Conservation (phyloP, 2,113 vertebrate species). For the Rhinopomastus cyanomelas region DNA sequence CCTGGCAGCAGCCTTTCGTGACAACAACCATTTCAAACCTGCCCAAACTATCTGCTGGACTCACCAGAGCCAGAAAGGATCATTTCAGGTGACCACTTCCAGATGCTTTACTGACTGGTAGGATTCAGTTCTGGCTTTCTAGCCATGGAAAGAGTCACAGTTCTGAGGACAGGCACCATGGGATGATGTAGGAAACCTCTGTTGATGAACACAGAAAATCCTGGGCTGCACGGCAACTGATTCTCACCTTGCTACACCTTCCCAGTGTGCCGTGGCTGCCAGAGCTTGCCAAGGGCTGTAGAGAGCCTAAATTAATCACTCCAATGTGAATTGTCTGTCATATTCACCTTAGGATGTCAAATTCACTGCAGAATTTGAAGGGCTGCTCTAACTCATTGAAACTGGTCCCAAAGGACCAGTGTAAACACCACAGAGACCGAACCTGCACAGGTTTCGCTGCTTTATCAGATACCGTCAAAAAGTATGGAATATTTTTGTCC, state of each 20-base stretch:
- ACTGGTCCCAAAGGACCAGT: no score
- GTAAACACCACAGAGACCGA: neutral
- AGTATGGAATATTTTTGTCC: neutral
- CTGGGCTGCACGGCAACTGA: neutral
- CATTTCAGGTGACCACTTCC: neutral
- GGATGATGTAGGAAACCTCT: neutral
- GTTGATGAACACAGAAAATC: neutral
- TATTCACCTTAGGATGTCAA: neutral
- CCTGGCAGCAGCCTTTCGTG: neutral
- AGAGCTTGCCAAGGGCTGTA: slow-evolving; percentile 4
- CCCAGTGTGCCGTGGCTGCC: neutral
- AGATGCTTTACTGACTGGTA: neutral
- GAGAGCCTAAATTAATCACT: slow-evolving; percentile 1
- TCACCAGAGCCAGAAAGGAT: neutral
- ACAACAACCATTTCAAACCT: neutral
- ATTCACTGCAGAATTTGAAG: neutral
- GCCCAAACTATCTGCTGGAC: neutral
- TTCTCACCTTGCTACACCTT: neutral
- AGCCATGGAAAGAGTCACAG: neutral
- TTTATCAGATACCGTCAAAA: slow-evolving; percentile 7
- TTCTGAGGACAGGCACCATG: neutral
- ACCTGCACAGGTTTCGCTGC: neutral
- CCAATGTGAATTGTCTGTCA: neutral
- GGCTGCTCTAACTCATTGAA: neutral
- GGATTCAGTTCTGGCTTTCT: neutral